These are phyloP conservation scores for Telenomus remus DNA, from an alignment of 1,140 invertebrate genomes.

Conservation along the genomic window DNA sequence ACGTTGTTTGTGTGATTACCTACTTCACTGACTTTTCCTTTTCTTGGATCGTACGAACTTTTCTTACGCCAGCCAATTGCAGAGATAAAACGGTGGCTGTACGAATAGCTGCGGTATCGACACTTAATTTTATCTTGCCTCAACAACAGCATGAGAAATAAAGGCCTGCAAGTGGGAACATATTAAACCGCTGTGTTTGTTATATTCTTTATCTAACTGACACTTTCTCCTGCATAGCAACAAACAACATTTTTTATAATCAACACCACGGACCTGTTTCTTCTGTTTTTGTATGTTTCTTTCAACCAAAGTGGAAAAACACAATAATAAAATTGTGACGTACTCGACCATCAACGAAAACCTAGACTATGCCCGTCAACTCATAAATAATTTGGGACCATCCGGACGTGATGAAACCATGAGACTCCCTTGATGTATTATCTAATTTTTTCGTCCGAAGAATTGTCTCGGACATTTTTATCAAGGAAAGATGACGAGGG, in stretches of 20 bases:
- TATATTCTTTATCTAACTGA: too few relatives aligned
- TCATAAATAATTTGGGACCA: background rate
- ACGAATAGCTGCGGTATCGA: slow-evolving; percentile 40
- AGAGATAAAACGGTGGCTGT: slow-evolving; percentile 42
- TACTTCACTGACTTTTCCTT: slow-evolving; percentile 49
- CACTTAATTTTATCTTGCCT: slow-evolving; percentile 39
- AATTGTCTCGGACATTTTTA: slow-evolving; percentile 28
- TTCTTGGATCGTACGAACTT: slow-evolving; percentile 39
- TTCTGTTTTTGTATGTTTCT: too few relatives aligned
- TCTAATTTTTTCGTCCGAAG: slow-evolving; percentile 13
- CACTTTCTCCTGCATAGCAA: too few relatives aligned
- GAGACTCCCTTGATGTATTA: slow-evolving; percentile 13
- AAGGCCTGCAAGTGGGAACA: slow-evolving; percentile 2
- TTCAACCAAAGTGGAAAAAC: too few relatives aligned
- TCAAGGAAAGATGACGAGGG: slow-evolving; percentile 32
- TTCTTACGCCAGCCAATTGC: slow-evolving; percentile 63
- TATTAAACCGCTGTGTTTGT: too few relatives aligned
- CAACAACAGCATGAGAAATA: slow-evolving; percentile 23
- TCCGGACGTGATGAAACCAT: slow-evolving; percentile 6
- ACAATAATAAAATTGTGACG: too few relatives aligned
- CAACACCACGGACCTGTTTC: too few relatives aligned
- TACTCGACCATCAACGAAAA: too few relatives aligned
- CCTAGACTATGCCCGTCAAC: too few relatives aligned
- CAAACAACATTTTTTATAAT: too few relatives aligned
- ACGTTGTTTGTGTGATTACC: slow-evolving; percentile 63